Evolutionary conservation across 2,113 vertebrate species (phyloP), one percentile per base, ranked within the genome.

Genomic region (Climacteris rufus): DNA sequence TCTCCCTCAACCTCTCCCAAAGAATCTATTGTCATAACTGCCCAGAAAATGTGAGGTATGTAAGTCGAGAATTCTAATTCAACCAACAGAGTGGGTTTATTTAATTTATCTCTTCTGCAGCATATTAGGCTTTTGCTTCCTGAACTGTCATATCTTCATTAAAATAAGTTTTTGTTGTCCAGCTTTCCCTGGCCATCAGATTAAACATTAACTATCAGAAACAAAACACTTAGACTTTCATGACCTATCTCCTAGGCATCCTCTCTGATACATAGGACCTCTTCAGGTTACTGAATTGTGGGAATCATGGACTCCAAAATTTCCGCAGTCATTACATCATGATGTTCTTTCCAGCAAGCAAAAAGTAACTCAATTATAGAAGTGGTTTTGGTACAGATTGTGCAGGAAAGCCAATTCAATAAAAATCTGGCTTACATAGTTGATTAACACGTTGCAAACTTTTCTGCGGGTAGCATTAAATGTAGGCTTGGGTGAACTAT

Each of bases 41-140:
- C n/a, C 20, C 42, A 47, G 59, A 70, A 71, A 57, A 53, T 35
- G 3, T 42, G 33, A 35, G 57, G 56, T 70, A 37, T 1, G 4
- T 10, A 50, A 7, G 8, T 61, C 10, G 17, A 52, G 24, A 84
- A 64, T 44, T 17, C 6, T n/a, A 35, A 31, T 35, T 52, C 47
- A 47, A 14, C 7, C 76, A 72, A 11, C 16, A 49, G 3, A 3
- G 1, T 45, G 3, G 1, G 2, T 2, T 17, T 83, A 42, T 80
- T 74, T 20, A 31, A 66, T 71, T 71, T 54, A 35, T 45, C 2
- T 72, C 7, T 68, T 65, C 57, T 68, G 49, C 21, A 61, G 22
- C 2, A 5, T 28, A 33, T 83, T 42, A 42, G 15, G 19, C 15
- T 77, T 69, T 83, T 2, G 42, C 50, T 50, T 57, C 27, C 19